Evolutionary conservation across 64 coral and sea anemone species (phyloP).

Genomic region (Acropora yongei): DNA sequence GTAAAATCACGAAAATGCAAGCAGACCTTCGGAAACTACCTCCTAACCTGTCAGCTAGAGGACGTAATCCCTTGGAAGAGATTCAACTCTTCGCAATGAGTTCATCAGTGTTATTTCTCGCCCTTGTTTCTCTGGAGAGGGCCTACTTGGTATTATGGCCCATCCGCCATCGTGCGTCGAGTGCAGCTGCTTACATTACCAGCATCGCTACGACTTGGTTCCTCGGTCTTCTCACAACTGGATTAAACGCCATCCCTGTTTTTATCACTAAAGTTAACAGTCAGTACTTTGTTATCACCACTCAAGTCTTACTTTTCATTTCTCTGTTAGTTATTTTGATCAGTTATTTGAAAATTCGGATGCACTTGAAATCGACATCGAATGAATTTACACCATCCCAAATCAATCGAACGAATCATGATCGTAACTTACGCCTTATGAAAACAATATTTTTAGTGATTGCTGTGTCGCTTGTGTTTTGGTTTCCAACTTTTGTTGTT

Average conservation of each 20-base stretch:
- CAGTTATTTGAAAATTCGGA: constrained; percentile 11
- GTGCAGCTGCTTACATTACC: neutral
- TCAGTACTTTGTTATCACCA: neutral
- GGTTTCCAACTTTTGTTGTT: neutral
- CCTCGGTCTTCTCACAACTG: neutral
- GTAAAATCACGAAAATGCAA: neutral
- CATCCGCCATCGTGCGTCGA: neutral
- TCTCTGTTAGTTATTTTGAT: neutral
- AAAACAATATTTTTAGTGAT: neutral
- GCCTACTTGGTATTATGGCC: neutral
- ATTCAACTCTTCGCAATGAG: neutral
- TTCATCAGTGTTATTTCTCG: neutral
- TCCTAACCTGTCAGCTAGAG: no score
- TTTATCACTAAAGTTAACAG: neutral
- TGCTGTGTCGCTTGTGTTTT: constrained; percentile 1
- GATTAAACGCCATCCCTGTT: no score
- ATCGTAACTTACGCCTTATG: neutral
- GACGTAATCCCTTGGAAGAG: no score
- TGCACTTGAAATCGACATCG: neutral
- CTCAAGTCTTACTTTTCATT: neutral
- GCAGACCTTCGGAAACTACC: no score
- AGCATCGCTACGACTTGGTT: neutral
- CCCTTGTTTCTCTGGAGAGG: constrained; percentile 12
- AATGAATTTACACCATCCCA: neutral
- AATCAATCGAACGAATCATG: neutral